Evolutionary conservation across 2,113 vertebrate genomes (phyloP).

Genomic region (Colaptes auratus): DNA sequence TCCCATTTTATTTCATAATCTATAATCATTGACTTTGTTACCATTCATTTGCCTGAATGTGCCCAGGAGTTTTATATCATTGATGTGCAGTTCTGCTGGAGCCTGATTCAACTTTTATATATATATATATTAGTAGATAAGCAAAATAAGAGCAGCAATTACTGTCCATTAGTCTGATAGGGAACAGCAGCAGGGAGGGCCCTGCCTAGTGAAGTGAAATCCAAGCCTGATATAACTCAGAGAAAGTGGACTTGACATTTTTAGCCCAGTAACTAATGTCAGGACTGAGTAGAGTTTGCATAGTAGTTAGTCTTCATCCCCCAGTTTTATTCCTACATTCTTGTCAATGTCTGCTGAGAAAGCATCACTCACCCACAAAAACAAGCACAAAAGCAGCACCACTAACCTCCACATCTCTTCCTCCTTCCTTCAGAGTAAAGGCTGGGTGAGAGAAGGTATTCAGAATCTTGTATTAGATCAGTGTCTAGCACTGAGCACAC

Average conservation of each 20-base stretch:
- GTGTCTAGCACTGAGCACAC: background rate
- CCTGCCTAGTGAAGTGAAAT: background rate
- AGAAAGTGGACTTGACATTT: background rate
- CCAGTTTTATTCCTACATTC: background rate
- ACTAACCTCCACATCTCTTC: background rate
- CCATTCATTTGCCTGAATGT: conserved; percentile 35
- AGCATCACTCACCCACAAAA: background rate
- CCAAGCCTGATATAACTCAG: background rate
- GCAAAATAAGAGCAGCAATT: background rate
- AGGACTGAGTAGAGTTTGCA: background rate
- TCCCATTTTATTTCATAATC: conserved; percentile 24
- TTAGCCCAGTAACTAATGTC: background rate
- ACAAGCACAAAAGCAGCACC: background rate
- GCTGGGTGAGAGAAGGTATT: background rate
- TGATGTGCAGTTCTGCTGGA: background rate
- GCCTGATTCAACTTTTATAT: background rate
- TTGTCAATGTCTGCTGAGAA: background rate
- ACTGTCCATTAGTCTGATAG: background rate
- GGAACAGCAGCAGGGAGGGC: background rate
- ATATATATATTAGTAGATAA: background rate
- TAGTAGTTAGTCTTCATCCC: background rate
- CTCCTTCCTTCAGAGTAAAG: background rate
- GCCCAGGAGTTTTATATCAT: background rate
- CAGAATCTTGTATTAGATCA: background rate
- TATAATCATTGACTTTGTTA: conserved; percentile 15